These are phyloP conservation scores for Uropetala carovei DNA, from an alignment of 2,888 invertebrate species.

Conservation along the genomic window DNA sequence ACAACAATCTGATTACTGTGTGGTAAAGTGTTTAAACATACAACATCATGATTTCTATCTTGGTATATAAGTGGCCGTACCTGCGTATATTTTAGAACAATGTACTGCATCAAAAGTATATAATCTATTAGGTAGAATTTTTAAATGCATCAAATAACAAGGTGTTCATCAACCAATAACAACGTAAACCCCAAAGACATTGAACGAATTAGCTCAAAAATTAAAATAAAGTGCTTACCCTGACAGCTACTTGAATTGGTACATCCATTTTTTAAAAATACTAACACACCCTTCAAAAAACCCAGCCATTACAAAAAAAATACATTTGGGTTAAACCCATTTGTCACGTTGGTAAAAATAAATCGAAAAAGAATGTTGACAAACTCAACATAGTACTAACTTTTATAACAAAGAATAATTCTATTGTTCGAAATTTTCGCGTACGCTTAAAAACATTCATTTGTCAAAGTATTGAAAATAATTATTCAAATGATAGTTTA, in stretches of 20 bases:
- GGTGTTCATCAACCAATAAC: neutral
- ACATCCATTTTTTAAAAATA: slow-evolving; percentile 35
- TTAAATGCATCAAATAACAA: neutral
- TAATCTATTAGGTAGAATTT: neutral
- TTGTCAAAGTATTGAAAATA: neutral
- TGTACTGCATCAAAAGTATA: neutral
- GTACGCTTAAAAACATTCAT: neutral
- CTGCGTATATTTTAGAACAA: slow-evolving; percentile 59
- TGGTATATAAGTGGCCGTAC: slow-evolving; percentile 74
- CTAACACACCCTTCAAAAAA: neutral
- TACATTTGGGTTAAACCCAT: neutral
- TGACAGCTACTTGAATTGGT: slow-evolving; percentile 45
- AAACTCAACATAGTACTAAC: neutral
- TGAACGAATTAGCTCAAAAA: neutral
- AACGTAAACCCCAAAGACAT: neutral
- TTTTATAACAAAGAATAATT: neutral
- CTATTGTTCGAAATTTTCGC: neutral
- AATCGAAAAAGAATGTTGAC: neutral
- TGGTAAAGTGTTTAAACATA: slow-evolving; percentile 80
- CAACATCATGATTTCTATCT: slow-evolving; percentile 77
- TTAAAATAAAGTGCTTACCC: neutral
- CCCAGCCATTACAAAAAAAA: neutral
- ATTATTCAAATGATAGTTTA: neutral
- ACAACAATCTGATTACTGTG: slow-evolving; percentile 80
- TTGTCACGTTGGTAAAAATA: neutral